phyloP scores from a whole-genome alignment of 2,888 invertebrate species.

The Synergus gifuensis region DNA sequence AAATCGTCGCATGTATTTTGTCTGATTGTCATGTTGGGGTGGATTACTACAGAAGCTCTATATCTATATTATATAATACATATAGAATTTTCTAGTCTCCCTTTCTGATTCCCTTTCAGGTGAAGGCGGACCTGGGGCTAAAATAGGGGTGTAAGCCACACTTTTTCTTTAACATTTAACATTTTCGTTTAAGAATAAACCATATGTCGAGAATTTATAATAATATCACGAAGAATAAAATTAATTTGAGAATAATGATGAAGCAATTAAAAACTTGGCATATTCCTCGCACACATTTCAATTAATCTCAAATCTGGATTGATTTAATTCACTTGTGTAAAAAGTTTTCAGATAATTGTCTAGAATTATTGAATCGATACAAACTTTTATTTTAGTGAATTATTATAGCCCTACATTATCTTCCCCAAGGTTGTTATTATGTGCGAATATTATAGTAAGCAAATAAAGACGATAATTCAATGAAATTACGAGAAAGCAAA shows the following conservation, averaged over 20 bases:
- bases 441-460: background rate
- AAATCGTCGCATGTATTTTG: conserved; percentile 34
- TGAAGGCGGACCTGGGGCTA: conserved; percentile 4
- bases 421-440: background rate
- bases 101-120: conserved; percentile 1
- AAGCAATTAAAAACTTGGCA: background rate
- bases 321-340: background rate
- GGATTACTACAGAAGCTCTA: conserved; percentile 19
- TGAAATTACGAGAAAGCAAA: background rate
- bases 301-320: background rate
- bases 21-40: conserved; percentile 34
- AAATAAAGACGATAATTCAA: background rate
- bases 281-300: no score
- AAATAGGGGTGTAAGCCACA: conserved; percentile 7
- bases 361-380: conserved; percentile 4
- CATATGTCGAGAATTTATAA: background rate
- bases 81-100: conserved; percentile 1
- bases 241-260: background rate
- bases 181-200: background rate
- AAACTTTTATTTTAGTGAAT: background rate
- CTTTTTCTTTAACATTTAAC: background rate
- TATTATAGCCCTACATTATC: background rate
- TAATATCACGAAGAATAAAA: background rate
- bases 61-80: background rate
- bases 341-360: background rate